Percentiles rank a stretch among this genome's conserved stretches.
Evolutionary conservation across 2,888 invertebrate genomes (phyloP).

Genomic region (Philereme vetulata): DNA sequence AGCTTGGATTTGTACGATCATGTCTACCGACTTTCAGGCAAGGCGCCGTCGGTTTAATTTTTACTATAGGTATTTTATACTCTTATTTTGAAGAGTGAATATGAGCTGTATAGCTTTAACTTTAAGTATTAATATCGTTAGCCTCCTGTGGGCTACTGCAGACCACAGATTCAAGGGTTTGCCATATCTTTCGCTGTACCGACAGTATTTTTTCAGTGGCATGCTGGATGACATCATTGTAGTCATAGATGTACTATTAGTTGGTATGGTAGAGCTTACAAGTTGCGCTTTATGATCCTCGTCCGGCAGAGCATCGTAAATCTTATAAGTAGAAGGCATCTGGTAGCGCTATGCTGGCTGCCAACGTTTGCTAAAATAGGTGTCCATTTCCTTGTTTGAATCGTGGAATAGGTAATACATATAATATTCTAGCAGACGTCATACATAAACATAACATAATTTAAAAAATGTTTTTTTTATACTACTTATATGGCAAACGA

Average conservation of each 20-base stretch:
- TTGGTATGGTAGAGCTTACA: conserved; percentile 46
- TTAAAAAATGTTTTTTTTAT: too few species aligned
- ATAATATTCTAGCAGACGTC: background rate
- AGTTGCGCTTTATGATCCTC: conserved; percentile 73
- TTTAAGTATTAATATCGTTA: background rate
- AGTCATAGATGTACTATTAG: conserved; percentile 8
- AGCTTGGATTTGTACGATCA: background rate
- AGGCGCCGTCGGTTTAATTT: background rate
- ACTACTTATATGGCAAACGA: too few species aligned
- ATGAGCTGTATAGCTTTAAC: background rate
- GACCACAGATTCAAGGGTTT: background rate
- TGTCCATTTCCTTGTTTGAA: conserved; percentile 22
- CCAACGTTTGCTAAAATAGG: conserved; percentile 25
- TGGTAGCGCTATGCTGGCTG: conserved; percentile 51
- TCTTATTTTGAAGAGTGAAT: background rate
- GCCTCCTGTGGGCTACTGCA: too few species aligned
- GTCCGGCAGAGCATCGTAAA: conserved; percentile 72
- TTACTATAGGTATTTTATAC: background rate
- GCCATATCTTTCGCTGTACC: background rate
- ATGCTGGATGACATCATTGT: conserved; percentile 29
- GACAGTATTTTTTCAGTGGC: background rate
- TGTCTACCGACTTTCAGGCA: background rate
- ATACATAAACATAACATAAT: background rate
- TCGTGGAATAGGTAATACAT: conserved; percentile 9
- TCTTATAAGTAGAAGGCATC: conserved; percentile 54